Base-by-base conservation (phyloP, 2,113 vertebrate genomes). In the Lophochroa leadbeateri region DNA sequence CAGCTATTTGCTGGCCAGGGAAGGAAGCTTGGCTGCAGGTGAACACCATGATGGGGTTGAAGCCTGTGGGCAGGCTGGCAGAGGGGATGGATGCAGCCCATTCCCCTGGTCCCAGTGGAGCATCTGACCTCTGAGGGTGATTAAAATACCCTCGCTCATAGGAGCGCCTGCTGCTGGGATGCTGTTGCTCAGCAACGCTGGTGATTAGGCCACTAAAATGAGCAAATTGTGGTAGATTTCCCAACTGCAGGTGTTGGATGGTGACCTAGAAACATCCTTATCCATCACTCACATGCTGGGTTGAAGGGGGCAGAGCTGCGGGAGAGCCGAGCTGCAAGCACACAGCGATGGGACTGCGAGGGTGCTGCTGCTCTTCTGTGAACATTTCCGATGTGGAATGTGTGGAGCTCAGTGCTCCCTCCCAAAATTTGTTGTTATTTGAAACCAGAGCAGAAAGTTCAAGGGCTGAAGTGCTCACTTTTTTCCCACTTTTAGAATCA, bases 271-370 rank as follows among this genome's bases (percentile, higher is more conserved):
- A 97, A 79, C 49, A 43, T 91, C 74, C 49, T 85, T 0, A 11
- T 60, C 74, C 43, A 16, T 82, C 6, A 6, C 28, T 89, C 17
- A 14, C 2, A 0, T 52, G 27, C 33, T 1, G 3, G 31, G 25
- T 57, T 61, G 29, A 57, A 70, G 52, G 27, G 27, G 35, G 50
- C 33, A 21, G 74, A 74, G 69, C 64, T 3, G 4, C 5, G 3
- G 24, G 43, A 76, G 41, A 86, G 80, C 43, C 0, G 2, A 90
- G 53, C 55, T 1, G 1, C 41, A 0, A 1, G 76, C 68, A 16
- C 6, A 4, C 31, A 9, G 28, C 3, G 3, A 27, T 0, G 0
- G n/a, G 31, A 11, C 25, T 31, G 61, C 0, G 1, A 9, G 1
- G 3, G 17, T 64, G 53, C 81, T 61, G 87, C 77, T 84, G 60